Conservation (phyloP, 1,140 invertebrate genomes). For the Hyles vespertilio region DNA sequence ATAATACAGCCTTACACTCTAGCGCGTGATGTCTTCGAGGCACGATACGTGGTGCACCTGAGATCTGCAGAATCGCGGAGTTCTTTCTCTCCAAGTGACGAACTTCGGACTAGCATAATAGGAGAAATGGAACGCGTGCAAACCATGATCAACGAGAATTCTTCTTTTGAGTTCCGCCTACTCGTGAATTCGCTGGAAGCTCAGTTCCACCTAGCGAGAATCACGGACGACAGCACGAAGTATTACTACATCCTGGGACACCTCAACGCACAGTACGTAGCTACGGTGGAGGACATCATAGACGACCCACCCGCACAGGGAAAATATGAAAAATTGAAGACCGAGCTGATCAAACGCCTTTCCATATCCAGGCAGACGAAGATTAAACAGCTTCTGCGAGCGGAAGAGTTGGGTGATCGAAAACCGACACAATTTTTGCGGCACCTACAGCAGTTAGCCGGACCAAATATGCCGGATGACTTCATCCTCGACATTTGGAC, state of each 20-base stretch:
- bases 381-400: not conserved
- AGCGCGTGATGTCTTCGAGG: too few relatives aligned
- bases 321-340: slow-evolving; percentile 1
- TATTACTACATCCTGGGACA: slow-evolving; percentile 4
- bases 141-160: too few relatives aligned
- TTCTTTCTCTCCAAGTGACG: too few relatives aligned
- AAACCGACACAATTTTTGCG: slow-evolving; percentile 1
- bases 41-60: too few relatives aligned
- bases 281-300: slow-evolving; percentile 2
- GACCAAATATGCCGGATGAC: not conserved
- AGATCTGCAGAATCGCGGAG: too few relatives aligned
- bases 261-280: not conserved
- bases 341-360: slow-evolving; percentile 2
- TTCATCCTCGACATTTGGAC: not conserved
- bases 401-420: slow-evolving; percentile 1
- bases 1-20: too few relatives aligned
- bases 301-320: not conserved
- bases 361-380: not conserved
- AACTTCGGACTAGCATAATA: too few relatives aligned
- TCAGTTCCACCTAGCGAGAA: slow-evolving; percentile 2
- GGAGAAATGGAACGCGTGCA: too few relatives aligned
- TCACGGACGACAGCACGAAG: slow-evolving; percentile 4
- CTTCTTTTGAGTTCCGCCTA: too few relatives aligned
- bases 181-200: slow-evolving; percentile 5
- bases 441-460: not conserved